These are phyloP conservation scores for Dendrolimus pini DNA, from an alignment of 2,888 invertebrate genomes.

Conservation along the genomic window DNA sequence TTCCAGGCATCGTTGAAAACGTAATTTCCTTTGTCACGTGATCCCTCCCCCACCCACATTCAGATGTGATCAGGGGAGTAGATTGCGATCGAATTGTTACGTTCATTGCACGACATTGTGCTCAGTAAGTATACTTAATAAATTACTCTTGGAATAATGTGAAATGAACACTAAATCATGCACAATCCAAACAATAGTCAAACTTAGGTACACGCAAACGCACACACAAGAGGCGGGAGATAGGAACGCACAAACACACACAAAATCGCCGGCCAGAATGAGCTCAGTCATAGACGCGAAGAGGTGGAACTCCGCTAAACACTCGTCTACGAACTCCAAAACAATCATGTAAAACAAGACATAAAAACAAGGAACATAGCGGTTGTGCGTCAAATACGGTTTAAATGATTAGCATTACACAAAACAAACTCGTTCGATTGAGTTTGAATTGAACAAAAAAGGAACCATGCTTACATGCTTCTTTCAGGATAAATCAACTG, in stretches of 20 bases:
- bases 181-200: slow-evolving; percentile 51
- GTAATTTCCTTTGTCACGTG: slow-evolving; percentile 20
- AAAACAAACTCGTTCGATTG: not conserved
- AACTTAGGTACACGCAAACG: slow-evolving; percentile 31
- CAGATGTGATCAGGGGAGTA: slow-evolving; percentile 41
- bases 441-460: not conserved
- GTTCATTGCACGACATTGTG: slow-evolving; percentile 17
- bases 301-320: slow-evolving; percentile 25
- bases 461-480: not conserved
- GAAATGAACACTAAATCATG: slow-evolving; percentile 28
- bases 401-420: not conserved
- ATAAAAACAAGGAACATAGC: not conserved
- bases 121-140: not conserved
- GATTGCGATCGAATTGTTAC: slow-evolving; percentile 22
- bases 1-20: slow-evolving; percentile 25
- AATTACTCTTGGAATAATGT: not conserved
- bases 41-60: slow-evolving; percentile 40
- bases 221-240: slow-evolving; percentile 42
- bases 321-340: slow-evolving; percentile 53
- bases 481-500: no score
- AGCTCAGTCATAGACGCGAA: slow-evolving; percentile 40
- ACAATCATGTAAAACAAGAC: slow-evolving; percentile 37
- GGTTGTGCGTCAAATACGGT: not conserved
- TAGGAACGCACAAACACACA: slow-evolving; percentile 65
- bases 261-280: slow-evolving; percentile 73